Evolutionary conservation across 2,113 vertebrate species (phyloP).

Genomic region (Thalassarche chlororhynchos): DNA sequence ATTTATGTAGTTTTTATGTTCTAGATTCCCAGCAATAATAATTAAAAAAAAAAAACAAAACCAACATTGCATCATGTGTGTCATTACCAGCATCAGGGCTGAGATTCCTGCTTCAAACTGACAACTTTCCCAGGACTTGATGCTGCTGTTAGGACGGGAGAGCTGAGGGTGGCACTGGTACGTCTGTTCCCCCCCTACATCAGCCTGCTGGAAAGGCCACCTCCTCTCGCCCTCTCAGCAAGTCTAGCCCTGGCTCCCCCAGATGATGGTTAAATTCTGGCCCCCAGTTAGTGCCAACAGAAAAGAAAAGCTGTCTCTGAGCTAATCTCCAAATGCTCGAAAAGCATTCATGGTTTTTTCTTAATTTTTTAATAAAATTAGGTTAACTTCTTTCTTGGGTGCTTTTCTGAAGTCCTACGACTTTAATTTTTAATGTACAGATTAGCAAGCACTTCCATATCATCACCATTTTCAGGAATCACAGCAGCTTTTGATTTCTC

Average conservation of each 20-base stretch:
- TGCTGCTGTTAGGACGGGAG: background rate
- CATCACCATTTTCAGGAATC: background rate
- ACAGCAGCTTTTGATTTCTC: constrained; percentile 35
- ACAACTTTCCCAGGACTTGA: background rate
- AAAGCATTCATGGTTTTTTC: background rate
- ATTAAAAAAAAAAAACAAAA: background rate
- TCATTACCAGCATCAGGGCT: background rate
- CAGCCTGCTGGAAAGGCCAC: background rate
- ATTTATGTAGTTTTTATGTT: background rate
- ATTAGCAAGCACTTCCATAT: background rate
- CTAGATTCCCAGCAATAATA: background rate
- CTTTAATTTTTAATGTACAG: background rate
- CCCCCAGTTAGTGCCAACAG: background rate
- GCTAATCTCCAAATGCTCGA: background rate
- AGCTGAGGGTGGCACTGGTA: background rate
- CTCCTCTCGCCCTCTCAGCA: background rate
- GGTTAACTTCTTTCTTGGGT: background rate
- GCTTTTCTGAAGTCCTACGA: background rate
- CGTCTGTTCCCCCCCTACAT: background rate
- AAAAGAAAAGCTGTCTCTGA: background rate
- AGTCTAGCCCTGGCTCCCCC: background rate
- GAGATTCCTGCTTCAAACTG: background rate
- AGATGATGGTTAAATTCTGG: background rate
- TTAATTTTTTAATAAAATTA: background rate
- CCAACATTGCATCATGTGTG: background rate